Base-by-base conservation (phyloP, 2,888 invertebrate genomes). In the Oscheius sp. region DNA sequence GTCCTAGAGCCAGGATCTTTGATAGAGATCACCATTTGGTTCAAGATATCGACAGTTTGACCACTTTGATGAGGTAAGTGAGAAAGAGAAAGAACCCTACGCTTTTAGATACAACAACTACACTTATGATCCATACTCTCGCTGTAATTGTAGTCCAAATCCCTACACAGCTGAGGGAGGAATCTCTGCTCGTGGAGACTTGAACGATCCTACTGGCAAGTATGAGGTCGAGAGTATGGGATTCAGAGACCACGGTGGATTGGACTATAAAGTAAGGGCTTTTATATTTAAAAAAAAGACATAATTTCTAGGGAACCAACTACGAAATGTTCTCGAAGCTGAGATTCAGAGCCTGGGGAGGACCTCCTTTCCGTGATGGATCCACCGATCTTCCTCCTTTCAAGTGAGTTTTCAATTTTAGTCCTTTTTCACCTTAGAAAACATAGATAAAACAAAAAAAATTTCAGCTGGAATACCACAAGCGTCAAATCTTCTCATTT, bases 101-200 rank as follows among this genome's bases (percentile, higher is more conserved):
- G 5, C 15, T 46, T 64, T 10, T 78, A 89, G 92, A 58, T 92
- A 92, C 89, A 92, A 92, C 87, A 90, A 92, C 88, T 92, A 87
- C 89, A 88, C 88, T 67, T 89, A 91, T 87, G 92, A 92, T 86
- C 91, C 91, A 15, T 87, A 91, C 61, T 88, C 92, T 25, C 88
- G 88, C 75, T 92, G 92, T 88, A 89, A 89, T 50, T 84, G 83
- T 72, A 74, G 70, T 42, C 83, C 83, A 5, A 23, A 92, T 1
- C 91, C 91, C 0, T 91, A 91, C 89, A 91, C 90, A 86, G 92
- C 90, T 20, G 91, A 91, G 88, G 91, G 91, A 88, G 91, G 91
- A 53, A 90, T 92, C 78, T 90, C 92, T 5, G 91, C 92, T 1
- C 87, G 92, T 58, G 90, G 90, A 86, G 92, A 92, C 87, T 89